Evolutionary conservation across 1,140 invertebrate genomes (phyloP), one percentile per base, ranked within the genome.

Genomic region (Drosophila funebris): DNA sequence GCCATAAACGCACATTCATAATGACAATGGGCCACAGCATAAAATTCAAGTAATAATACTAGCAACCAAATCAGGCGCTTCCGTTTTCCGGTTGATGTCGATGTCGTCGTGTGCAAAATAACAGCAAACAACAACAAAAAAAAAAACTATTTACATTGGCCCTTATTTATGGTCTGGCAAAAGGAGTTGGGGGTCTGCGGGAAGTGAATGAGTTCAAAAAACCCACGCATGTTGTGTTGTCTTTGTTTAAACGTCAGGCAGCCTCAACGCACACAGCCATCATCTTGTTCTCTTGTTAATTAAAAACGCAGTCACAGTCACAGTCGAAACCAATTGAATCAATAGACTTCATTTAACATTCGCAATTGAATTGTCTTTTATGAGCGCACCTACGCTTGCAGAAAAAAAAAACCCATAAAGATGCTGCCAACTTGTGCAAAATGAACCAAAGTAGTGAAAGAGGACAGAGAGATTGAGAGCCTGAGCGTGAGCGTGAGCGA

Each of bases 261-360:
- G 58, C 24, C 5, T 27, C n/a, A n/a, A 29, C n/a, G 37, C 43
- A 36, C 11, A 4, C n/a, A 52, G 68, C 37, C 69, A 61, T 72
- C 82, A 56, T 73, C 73, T 60, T 8, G 39, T 22, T 58, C 36
- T 44, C 1, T 85, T 48, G 44, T 82, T 83, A 84, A 84, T 84
- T 84, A 78, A 87, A 81, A 76, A 72, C 63, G 27, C 78, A 81
- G 53, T 73, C 78, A 22, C 56, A 71, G n/a, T 39, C 60, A n/a
- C 68, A 76, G 63, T 84, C 46, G 48, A 73, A 48, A 44, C 76
- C 76, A 85, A 85, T 85, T 85, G 69, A 85, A 87, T 81, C 66
- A 85, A 87, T 77, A 77, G 48, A 68, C 54, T 74, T 69, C 63
- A 54, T 27, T 73, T 73, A 73, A 61, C 64, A 53, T 72, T 67